Conservation (phyloP, 2,888 invertebrate genomes). For the Andrena praecox region DNA sequence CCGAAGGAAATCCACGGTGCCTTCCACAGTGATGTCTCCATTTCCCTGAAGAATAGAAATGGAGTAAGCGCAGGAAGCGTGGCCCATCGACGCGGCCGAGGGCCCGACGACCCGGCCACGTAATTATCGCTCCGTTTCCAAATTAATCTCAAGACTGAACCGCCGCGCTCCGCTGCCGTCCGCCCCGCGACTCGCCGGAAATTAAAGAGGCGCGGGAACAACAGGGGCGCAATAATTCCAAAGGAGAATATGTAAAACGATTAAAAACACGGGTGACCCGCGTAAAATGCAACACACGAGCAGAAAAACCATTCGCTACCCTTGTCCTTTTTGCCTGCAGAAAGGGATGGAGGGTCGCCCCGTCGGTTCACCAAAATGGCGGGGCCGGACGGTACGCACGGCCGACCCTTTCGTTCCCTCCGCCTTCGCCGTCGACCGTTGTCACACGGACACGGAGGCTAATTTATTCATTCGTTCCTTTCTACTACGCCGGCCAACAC, state of each 20-base stretch:
- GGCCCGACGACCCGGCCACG: background rate
- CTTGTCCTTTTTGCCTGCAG: constrained; percentile 56
- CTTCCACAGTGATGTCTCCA: background rate
- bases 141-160: constrained; percentile 51
- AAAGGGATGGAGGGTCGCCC: constrained; percentile 7
- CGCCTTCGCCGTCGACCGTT: constrained; percentile 57
- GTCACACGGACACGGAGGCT: constrained; percentile 74
- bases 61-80: background rate
- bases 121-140: constrained; percentile 25
- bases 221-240: constrained; percentile 61
- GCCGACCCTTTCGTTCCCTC: constrained; percentile 35
- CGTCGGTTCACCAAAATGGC: constrained; percentile 82
- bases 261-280: constrained; percentile 60
- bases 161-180: background rate
- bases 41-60: background rate
- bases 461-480: constrained; percentile 84
- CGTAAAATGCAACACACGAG: constrained; percentile 66
- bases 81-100: background rate
- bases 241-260: constrained; percentile 58
- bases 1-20: background rate
- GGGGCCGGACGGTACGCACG: constrained; percentile 45
- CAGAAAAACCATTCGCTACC: constrained; percentile 67
- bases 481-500: constrained; percentile 79
- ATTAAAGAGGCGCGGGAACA: constrained; percentile 48
- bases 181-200: constrained; percentile 42